A percentile compares a stretch with the other conserved stretches of the same genome.
Evolutionary conservation across 2,888 invertebrate genomes (phyloP).

Genomic region (Andrena trimmerana): DNA sequence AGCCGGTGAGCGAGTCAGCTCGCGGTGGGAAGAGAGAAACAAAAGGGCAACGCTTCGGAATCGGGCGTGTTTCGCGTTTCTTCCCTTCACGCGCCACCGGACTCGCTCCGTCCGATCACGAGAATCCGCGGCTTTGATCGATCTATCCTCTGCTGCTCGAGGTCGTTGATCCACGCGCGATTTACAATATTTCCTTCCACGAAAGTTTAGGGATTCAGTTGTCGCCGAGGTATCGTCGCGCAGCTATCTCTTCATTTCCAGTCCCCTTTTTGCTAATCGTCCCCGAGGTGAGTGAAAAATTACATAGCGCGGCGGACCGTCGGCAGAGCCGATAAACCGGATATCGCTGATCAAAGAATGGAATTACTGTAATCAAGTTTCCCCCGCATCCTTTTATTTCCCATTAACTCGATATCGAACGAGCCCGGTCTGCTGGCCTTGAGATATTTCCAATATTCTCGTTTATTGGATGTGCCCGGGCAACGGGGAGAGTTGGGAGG

Average conservation of each 20-base stretch:
- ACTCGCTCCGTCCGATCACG: conserved; percentile 65
- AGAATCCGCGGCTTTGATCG: conserved; percentile 61
- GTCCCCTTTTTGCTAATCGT: conserved; percentile 32
- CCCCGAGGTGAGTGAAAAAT: conserved; percentile 49
- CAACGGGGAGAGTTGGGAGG: neutral
- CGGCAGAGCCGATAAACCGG: conserved; percentile 55
- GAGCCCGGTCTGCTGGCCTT: conserved; percentile 45
- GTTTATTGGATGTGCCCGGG: conserved; percentile 45
- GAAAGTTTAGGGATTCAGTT: neutral
- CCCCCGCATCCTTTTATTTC: conserved; percentile 52
- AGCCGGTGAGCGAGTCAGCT: neutral
- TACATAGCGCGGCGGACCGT: conserved; percentile 18
- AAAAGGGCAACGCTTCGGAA: conserved; percentile 50
- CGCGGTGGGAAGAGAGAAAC: conserved; percentile 5
- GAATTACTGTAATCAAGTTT: conserved; percentile 66
- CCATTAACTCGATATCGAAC: conserved; percentile 63
- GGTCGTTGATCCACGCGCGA: conserved; percentile 67
- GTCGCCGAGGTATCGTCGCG: neutral
- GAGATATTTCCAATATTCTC: conserved; percentile 65
- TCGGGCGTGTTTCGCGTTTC: conserved; percentile 71
- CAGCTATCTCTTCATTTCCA: conserved; percentile 23
- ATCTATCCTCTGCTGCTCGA: conserved; percentile 47
- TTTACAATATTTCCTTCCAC: neutral
- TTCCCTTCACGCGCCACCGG: conserved; percentile 76
- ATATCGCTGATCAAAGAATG: conserved; percentile 61